phyloP scores from a whole-genome alignment of 2,888 invertebrate species.

The Conops quadrifasciatus region DNA sequence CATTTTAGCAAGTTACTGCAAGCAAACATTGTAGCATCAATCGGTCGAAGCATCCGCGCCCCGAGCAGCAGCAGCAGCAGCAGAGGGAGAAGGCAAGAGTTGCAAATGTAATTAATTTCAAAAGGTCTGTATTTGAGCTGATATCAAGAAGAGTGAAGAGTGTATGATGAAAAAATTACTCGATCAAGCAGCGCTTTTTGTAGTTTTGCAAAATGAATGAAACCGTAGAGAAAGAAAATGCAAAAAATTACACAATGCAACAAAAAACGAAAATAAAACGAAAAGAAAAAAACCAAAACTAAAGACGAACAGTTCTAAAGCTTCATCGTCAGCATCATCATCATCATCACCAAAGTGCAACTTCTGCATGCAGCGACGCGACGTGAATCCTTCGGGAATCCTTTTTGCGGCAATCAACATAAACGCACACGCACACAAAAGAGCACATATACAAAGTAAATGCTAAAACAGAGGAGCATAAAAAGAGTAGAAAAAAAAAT shows the following conservation, averaged over 20 bases:
- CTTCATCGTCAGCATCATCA: too few relatives aligned
- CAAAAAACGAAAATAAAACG: not conserved
- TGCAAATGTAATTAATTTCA: conserved; percentile 3
- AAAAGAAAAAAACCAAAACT: too few relatives aligned
- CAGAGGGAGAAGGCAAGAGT: not conserved
- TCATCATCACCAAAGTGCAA: too few relatives aligned
- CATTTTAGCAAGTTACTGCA: not conserved
- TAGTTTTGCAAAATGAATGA: not conserved
- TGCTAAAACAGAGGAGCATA: too few relatives aligned
- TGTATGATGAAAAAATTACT: not conserved
- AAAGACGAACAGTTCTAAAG: too few relatives aligned
- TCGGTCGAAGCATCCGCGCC: too few relatives aligned
- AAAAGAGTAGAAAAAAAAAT: too few relatives aligned
- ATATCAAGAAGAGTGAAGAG: not conserved
- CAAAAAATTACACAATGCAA: not conserved
- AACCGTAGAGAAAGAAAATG: not conserved
- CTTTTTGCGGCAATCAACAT: too few relatives aligned
- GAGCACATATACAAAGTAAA: too few relatives aligned
- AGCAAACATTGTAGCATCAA: not conserved
- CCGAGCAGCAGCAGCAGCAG: not conserved
- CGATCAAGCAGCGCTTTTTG: not conserved
- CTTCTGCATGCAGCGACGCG: too few relatives aligned
- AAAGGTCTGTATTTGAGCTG: not conserved
- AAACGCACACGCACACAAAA: too few relatives aligned
- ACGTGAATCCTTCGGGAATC: too few relatives aligned